Evolutionary conservation across 37 sponge, comb jelly and placozoan genomes (phyloP), one percentile per base, ranked within the genome.

Genomic region (Chondrosia reniformis): DNA sequence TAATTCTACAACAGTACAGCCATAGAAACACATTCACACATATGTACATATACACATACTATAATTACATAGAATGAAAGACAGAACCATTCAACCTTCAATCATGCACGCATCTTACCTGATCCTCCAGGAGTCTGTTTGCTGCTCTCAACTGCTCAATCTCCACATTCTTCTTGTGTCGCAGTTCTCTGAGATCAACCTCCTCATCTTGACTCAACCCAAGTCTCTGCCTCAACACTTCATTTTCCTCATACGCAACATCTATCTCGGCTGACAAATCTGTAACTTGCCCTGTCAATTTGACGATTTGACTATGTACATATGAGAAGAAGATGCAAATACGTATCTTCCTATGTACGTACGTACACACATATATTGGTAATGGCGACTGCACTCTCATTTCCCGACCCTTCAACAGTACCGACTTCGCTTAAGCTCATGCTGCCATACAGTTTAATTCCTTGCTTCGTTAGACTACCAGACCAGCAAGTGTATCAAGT

Each of bases 241-340:
- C 86, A 56, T 90, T 90, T 61, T 76, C 58, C 59, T 90, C 90
- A 54, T 56, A 46, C 22, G 75, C 63, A 30, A 37, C 25, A 76
- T 88, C 76, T 62, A 83, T 38, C 19, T 80, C 54, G 46, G 25
- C 37, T n/a, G 78, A 67, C 34, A 90, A 49, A n/a, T 52, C 33
- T 59, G 74, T 85, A 25, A 90, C 79, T 43, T 82, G 43, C 78
- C 65, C 82, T 30, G 81, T 81, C 66, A 84, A 73, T 45, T 81
- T 74, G 4, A 55, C 72, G 13, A 89, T 72, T 28, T 89, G 81
- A 27, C 89, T 89, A 64, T 25, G 28, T 6, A 30, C 28, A 6
- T 25, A 59, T 6, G 22, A 13, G 22, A 59, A 6, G 4, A 25
- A 59, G 28, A 5, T n/a, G n/a, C n/a, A n/a, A n/a, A n/a, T n/a